Evolutionary conservation across 2,888 invertebrate species (phyloP).

Genomic region (Odontothrips loti): DNA sequence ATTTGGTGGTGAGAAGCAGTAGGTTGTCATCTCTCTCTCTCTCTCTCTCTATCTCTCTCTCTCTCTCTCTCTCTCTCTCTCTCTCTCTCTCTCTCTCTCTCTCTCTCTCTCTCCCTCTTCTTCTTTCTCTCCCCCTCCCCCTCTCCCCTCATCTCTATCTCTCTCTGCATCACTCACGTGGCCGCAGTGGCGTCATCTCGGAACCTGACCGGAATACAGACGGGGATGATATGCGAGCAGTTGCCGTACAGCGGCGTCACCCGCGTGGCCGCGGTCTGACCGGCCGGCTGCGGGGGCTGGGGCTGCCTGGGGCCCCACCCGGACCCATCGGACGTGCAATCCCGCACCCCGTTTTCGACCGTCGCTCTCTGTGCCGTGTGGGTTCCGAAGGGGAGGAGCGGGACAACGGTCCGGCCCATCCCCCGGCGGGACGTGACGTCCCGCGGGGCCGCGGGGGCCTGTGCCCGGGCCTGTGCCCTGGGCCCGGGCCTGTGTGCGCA

Average conservation of each 20-base stretch:
- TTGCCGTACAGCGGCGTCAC: background rate
- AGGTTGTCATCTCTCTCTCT: too few species aligned
- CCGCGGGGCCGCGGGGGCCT: too few species aligned
- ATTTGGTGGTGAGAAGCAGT: too few species aligned
- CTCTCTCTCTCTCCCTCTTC: background rate
- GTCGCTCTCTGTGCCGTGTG: background rate
- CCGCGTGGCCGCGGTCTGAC: too few species aligned
- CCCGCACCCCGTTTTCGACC: background rate
- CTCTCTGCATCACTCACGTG: background rate
- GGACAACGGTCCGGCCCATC: too few species aligned
- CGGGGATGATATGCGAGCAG: background rate
- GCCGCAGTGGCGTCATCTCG: background rate
- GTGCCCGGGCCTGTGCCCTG: too few species aligned
- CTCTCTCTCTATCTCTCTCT: too few species aligned
- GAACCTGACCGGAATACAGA: conserved; percentile 1
- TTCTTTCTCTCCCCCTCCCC: background rate
- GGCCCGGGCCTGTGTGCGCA: too few species aligned
- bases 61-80: conserved; percentile 1
- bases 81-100: background rate
- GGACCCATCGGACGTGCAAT: background rate
- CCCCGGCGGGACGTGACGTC: too few species aligned
- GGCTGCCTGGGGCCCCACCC: too few species aligned
- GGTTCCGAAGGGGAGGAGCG: background rate
- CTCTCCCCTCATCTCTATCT: too few species aligned
- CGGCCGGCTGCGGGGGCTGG: too few species aligned